Evolutionary conservation across 2,888 invertebrate species (phyloP).

Genomic region (Mythimna vitellina): DNA sequence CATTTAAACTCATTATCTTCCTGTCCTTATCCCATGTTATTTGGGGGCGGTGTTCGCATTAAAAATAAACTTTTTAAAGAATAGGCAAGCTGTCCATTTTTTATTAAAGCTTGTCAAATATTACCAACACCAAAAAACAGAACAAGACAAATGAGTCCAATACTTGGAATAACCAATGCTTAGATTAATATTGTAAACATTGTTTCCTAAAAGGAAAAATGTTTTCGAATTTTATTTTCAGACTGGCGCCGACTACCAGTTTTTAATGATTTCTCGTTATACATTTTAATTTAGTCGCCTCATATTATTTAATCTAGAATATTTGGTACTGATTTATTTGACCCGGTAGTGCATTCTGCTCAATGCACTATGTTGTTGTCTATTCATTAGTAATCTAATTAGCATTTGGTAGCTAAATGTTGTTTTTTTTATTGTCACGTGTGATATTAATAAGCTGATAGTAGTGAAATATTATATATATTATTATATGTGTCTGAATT

Average conservation of each 20-base stretch:
- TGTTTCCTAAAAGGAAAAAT: constrained; percentile 42
- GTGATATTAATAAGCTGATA: constrained; percentile 30
- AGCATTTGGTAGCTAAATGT: constrained; percentile 17
- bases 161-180: constrained; percentile 45
- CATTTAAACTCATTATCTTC: too few species aligned
- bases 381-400: neutral
- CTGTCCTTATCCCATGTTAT: too few species aligned
- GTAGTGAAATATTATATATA: constrained; percentile 35
- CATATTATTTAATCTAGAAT: constrained; percentile 13
- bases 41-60: too few species aligned
- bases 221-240: constrained; percentile 45
- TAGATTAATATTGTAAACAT: constrained; percentile 40
- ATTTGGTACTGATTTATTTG: constrained; percentile 41
- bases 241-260: constrained; percentile 65
- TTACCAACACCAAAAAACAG: constrained; percentile 38
- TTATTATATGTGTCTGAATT: constrained; percentile 39
- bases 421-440: constrained; percentile 15
- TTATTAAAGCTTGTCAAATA: constrained; percentile 20
- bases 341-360: constrained; percentile 38
- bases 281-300: constrained; percentile 36
- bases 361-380: constrained; percentile 26
- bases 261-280: constrained; percentile 39
- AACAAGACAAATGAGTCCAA: constrained; percentile 29
- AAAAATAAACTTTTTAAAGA: neutral
- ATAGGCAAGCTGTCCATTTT: constrained; percentile 4